Evolutionary conservation across 35 echinoderm and acorn worm species (phyloP), one percentile per base, ranked within the genome.

Genomic region (Lytechinus variegatus): DNA sequence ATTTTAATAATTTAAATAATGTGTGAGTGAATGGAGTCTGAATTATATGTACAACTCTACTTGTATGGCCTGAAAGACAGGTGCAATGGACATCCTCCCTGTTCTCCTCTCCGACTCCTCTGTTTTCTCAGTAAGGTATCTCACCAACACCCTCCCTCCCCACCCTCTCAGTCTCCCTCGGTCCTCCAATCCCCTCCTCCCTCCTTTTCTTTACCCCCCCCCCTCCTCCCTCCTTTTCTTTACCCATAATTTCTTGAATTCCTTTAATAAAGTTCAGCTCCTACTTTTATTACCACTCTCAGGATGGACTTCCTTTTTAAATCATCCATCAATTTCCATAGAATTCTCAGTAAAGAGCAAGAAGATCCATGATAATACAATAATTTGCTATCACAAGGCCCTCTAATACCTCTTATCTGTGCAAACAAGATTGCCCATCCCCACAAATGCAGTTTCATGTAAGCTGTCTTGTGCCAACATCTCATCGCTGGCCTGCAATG

Each of bases 401-500:
- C 66, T 24, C 21, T 79, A 79, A 79, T 79, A 24, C 66, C 66
- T 79, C 16, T 88, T 54, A 90, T 90, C 88, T 90, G 88, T 90
- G 24, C 12, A 90, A 90, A 90, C 66, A 79, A 16, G 19, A n/a
- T 79, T 21, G 6, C 66, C n/a, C 66, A 79, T 79, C 66, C 66
- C 66, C 88, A 90, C 52, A 90, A 44, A 90, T 90, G 88, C 10
- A 44, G 7, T 90, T 14, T 54, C 52, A 21, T 52, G 88, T 21
- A 52, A 53, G 88, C 29, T 90, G 29, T 44, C 28, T 52, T 79
- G 66, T 79, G 88, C 88, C 88, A 51, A 54, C 52, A 90, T 90
- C 88, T 90, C 88, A 90, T 90, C 88, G 52, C 52, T 21, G 88
- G 28, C 52, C 52, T 90, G 88, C 52, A 4, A 79, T 24, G 88